Percentiles rank a stretch among this genome's conserved stretches.
Evolutionary conservation across 1,140 invertebrate species (phyloP).

Genomic region (Antheraea mylitta): DNA sequence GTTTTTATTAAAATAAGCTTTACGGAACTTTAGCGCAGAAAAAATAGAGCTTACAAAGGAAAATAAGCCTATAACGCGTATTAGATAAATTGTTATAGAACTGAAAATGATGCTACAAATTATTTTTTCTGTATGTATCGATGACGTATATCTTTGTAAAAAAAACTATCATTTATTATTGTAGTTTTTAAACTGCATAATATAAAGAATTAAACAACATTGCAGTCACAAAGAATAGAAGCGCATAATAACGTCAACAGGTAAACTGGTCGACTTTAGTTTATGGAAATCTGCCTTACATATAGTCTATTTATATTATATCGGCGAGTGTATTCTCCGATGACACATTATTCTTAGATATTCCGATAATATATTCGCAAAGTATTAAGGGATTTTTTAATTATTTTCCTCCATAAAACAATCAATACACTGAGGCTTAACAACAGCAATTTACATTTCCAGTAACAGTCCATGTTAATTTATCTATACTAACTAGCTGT

Average conservation of each 20-base stretch:
- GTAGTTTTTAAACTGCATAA: background rate
- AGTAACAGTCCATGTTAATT: no score
- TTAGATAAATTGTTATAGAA: no score
- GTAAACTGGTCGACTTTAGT: background rate
- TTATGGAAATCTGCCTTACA: background rate
- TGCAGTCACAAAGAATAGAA: background rate
- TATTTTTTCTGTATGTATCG: no score
- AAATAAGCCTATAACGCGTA: no score
- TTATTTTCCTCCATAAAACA: background rate
- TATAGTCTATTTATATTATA: background rate
- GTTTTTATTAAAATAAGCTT: no score
- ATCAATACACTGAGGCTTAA: no score
- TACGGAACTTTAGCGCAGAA: no score
- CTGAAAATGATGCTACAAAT: no score
- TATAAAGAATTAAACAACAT: background rate
- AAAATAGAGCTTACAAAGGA: no score
- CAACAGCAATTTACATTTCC: background rate
- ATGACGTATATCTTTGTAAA: no score
- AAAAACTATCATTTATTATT: background rate
- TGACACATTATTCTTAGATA: background rate
- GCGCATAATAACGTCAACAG: background rate
- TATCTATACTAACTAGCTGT: no score
- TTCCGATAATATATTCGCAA: background rate
- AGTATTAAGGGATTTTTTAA: background rate
- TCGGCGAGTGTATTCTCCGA: background rate